Base-by-base conservation (phyloP, 2,888 invertebrate genomes). In the Nymphalis polychloros region DNA sequence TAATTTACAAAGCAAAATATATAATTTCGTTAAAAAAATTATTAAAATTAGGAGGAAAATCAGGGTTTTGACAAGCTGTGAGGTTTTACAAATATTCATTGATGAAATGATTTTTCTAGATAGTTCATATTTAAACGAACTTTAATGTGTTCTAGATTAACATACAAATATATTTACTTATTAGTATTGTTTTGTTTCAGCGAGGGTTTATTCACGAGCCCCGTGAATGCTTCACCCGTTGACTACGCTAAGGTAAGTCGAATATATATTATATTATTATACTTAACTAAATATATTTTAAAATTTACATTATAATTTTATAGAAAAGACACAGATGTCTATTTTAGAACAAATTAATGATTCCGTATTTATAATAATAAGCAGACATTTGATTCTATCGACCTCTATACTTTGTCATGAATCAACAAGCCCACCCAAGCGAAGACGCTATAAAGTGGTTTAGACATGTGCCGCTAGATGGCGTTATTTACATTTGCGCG, bases 191-290 rank as follows among this genome's bases (percentile, higher is more conserved):
- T 83, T 88, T 90, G 86, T 94, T 94, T 66, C 93, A 94, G 94
- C 79, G 94, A 94, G 87, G 94, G 94, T 50, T 86, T 94, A 75
- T 94, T 94, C 84, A 94, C 94, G 53, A 94, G 94, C 81, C 94
- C 94, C n/a, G 94, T 94, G 75, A 93, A 91, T 78, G 93, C 93
- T 62, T 93, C 94, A 19, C 94, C 94, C 0, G 88, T 94, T 50
- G 94, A 94, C 79, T 94, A 94, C 93, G 94, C 94, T 0, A 94
- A 94, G 94, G 94, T 94, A 89, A 89, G 87, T 49, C 13, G 3
- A 19, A 10, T 8, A 2, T 50, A 48, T 8, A 13, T n/a, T 8
- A 10, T 3, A 50, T 19, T 19, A 50, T 20, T 8, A 19, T 50
- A 10, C 5, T 31, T 0, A 31, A 31, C 6, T 31, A 13, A 35